phyloP scores from a whole-genome alignment of 2,888 invertebrate genomes.

The Hydrotaea diabolus region DNA sequence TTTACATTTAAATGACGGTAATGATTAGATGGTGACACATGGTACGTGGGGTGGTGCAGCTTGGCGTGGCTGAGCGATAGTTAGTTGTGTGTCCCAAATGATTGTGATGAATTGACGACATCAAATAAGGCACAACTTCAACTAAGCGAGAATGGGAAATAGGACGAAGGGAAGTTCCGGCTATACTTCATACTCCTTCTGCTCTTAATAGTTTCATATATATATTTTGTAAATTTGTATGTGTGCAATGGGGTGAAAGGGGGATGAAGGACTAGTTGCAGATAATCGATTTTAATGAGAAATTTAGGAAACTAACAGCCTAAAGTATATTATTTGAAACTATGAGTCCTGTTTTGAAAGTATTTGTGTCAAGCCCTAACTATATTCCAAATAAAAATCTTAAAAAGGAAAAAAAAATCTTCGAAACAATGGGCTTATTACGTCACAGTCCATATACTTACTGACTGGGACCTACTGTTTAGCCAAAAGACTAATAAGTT shows the following conservation, averaged over 20 bases:
- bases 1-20: constrained; percentile 54
- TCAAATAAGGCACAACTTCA: neutral
- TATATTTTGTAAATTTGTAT: neutral
- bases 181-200: neutral
- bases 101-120: constrained; percentile 13
- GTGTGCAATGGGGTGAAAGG: neutral
- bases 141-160: neutral
- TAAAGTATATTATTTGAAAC: too few species aligned
- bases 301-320: neutral
- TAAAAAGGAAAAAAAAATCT: too few species aligned
- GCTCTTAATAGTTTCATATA: constrained; percentile 22
- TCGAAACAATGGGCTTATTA: too few species aligned
- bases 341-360: too few species aligned
- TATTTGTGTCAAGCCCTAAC: too few species aligned
- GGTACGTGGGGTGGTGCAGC: constrained; percentile 8
- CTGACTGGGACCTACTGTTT: too few species aligned
- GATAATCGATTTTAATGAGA: neutral
- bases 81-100: neutral
- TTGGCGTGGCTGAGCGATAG: neutral
- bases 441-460: too few species aligned
- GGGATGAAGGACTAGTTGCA: neutral
- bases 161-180: neutral
- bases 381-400: too few species aligned
- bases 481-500: too few species aligned
- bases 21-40: constrained; percentile 53